A percentile compares a stretch with the other conserved stretches of the same genome.
These are phyloP conservation scores for Sphinx pinastri DNA, from an alignment of 2,888 invertebrate species.

Conservation along the genomic window DNA sequence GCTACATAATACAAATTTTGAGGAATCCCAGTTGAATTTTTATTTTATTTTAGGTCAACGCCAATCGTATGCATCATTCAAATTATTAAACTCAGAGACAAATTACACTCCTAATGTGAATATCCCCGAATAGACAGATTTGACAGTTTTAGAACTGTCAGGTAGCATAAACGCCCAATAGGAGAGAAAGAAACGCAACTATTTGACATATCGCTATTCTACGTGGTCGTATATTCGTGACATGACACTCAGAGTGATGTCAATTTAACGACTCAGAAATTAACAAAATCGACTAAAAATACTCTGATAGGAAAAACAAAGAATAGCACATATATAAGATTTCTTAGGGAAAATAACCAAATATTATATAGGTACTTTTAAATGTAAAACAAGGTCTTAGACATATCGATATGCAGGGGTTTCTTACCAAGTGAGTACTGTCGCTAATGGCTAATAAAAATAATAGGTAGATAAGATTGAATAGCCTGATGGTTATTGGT, in stretches of 20 bases:
- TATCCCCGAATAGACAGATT: neutral
- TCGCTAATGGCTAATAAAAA: too few species aligned
- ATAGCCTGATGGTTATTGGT: too few species aligned
- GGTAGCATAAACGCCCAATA: neutral
- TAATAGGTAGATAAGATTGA: too few species aligned
- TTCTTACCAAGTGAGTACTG: too few species aligned
- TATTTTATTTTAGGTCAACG: conserved; percentile 55
- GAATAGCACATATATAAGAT: too few species aligned
- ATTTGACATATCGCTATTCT: neutral
- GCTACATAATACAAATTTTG: conserved; percentile 60
- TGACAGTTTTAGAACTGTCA: neutral
- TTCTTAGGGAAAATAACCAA: too few species aligned
- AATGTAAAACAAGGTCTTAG: too few species aligned
- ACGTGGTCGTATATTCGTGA: neutral
- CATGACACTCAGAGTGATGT: neutral
- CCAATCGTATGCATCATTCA: conserved; percentile 47
- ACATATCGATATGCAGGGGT: too few species aligned
- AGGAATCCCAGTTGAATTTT: conserved; percentile 44
- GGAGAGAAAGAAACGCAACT: neutral
- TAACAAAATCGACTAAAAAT: neutral
- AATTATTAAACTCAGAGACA: conserved; percentile 33
- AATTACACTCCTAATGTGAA: conserved; percentile 34
- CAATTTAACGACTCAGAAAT: neutral
- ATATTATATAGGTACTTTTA: too few species aligned
- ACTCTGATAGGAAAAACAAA: neutral